phyloP scores from a whole-genome alignment of 2,797 vertebrate genomes.

The Spinus olivaceus region DNA sequence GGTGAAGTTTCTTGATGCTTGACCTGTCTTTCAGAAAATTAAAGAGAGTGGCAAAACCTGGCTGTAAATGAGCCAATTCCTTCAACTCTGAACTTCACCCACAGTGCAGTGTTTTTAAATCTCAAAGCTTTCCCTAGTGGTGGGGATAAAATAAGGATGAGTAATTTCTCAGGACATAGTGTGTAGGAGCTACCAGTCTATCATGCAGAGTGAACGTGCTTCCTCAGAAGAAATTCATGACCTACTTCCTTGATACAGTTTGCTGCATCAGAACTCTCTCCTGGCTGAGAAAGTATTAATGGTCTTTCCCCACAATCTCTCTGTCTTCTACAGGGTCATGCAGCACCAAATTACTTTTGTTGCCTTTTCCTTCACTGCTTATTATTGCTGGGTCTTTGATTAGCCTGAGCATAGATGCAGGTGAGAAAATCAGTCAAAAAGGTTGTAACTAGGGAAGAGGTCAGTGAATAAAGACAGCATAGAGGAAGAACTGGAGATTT shows the following conservation, averaged over 20 bases:
- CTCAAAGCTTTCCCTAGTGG: not conserved
- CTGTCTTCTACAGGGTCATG: not conserved
- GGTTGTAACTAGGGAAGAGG: not conserved
- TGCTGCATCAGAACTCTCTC: not conserved
- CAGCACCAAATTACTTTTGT: not conserved
- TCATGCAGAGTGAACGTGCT: not conserved
- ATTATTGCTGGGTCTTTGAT: not conserved
- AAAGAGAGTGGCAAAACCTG: not conserved
- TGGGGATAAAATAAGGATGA: not conserved
- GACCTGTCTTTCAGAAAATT: not conserved
- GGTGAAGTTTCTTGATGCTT: not conserved
- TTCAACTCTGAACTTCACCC: not conserved
- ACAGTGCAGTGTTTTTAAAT: not conserved
- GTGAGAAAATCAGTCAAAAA: not conserved
- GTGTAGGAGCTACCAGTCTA: not conserved
- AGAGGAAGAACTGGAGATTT: not conserved
- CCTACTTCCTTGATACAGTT: not conserved
- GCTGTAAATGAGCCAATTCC: not conserved
- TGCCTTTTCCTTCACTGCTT: not conserved
- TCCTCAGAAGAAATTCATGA: not conserved
- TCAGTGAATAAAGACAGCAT: not conserved
- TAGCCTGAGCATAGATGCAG: not conserved
- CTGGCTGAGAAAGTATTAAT: not conserved
- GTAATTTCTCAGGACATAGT: not conserved
- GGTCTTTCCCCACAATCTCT: not conserved